Evolutionary conservation across 2,797 vertebrate species (phyloP).

Genomic region (Acipenser oxyrinchus): DNA sequence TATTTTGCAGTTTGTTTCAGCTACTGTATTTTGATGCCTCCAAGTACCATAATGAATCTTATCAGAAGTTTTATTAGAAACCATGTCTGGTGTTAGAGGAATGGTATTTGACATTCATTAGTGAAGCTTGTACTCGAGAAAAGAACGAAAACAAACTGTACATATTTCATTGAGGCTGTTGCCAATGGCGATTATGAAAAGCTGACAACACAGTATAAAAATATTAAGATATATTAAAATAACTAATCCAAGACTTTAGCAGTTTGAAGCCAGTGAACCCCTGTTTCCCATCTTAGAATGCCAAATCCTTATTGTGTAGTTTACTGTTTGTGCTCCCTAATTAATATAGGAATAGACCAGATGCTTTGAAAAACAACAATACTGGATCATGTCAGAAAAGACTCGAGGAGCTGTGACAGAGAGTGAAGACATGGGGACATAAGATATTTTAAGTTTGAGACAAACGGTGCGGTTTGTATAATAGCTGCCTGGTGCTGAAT

Average conservation of each 20-base stretch:
- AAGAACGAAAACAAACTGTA: not conserved
- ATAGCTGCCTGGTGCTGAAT: too few relatives aligned
- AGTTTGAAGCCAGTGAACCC: not conserved
- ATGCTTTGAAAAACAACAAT: too few relatives aligned
- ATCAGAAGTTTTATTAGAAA: constrained; percentile 28
- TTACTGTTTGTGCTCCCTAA: too few relatives aligned
- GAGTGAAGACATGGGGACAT: too few relatives aligned
- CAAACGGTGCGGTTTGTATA: too few relatives aligned
- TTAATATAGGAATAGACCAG: too few relatives aligned
- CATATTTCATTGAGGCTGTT: not conserved
- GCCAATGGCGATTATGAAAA: not conserved
- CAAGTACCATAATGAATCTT: constrained; percentile 32
- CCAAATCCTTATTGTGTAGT: too few relatives aligned
- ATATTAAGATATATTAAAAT: not conserved
- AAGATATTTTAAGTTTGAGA: too few relatives aligned
- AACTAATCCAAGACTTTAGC: constrained; percentile 2
- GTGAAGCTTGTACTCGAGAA: not conserved
- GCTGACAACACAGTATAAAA: not conserved
- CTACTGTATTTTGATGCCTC: constrained; percentile 4
- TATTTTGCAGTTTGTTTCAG: not conserved
- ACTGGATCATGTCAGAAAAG: too few relatives aligned
- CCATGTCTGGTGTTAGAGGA: constrained; percentile 7
- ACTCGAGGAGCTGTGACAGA: too few relatives aligned
- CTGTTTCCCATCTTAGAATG: constrained; percentile 3
- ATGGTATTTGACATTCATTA: not conserved